phyloP scores from a whole-genome alignment of 2,888 invertebrate genomes.

The Trachelus tabidus region DNA sequence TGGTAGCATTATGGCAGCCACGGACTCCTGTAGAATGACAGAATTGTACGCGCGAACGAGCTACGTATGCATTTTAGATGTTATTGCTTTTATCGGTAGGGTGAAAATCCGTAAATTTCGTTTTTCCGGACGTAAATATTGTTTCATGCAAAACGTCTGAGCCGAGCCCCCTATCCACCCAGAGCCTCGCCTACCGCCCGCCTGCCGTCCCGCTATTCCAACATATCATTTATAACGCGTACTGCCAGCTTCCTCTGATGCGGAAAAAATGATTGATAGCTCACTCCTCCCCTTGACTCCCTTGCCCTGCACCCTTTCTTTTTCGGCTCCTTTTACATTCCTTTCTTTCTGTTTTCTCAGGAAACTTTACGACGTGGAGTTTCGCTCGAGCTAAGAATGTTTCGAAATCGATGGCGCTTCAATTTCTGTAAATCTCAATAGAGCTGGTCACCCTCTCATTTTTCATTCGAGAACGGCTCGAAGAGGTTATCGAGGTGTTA shows the following conservation, averaged over 20 bases:
- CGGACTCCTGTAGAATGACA: neutral
- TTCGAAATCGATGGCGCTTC: slow-evolving; percentile 16
- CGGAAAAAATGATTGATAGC: slow-evolving; percentile 23
- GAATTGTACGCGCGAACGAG: neutral
- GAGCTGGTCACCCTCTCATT: neutral
- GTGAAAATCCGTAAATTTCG: slow-evolving; percentile 20
- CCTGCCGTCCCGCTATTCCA: slow-evolving; percentile 5
- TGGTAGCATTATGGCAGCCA: neutral
- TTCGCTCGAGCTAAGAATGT: neutral
- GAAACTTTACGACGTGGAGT: neutral
- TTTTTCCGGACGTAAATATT: slow-evolving; percentile 24
- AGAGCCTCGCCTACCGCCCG: neutral
- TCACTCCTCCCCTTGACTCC: neutral
- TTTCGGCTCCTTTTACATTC: neutral
- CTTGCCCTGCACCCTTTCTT: neutral
- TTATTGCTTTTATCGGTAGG: slow-evolving; percentile 15
- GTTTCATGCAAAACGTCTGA: slow-evolving; percentile 21
- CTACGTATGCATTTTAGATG: slow-evolving; percentile 14
- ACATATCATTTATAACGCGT: slow-evolving; percentile 24
- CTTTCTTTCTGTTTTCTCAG: neutral
- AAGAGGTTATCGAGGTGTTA: neutral
- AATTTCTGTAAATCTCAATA: slow-evolving; percentile 23
- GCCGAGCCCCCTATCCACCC: neutral
- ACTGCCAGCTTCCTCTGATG: slow-evolving; percentile 19
- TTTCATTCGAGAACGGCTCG: neutral